Evolutionary conservation across 2,797 vertebrate species (phyloP), one percentile per base, ranked within the genome.

Genomic region (Moxostoma hubbsi): DNA sequence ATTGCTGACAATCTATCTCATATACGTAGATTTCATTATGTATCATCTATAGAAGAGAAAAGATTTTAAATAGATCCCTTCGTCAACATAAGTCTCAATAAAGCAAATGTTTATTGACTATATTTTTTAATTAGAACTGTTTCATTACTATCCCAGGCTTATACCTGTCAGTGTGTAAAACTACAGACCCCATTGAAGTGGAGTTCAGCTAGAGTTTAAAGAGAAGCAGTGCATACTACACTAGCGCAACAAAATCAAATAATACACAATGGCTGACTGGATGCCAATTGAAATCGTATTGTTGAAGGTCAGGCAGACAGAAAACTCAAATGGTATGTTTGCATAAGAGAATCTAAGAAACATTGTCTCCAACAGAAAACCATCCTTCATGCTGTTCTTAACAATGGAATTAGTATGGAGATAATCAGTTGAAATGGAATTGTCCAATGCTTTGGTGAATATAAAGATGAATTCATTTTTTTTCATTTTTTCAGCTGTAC

Each of bases 151-250:
- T 78, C 58, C 12, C 67, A 72, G 59, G 54, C 54, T 43, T 55
- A 67, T 64, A 58, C 51, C 45, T 58, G 79, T 67, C 81, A 73
- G 62, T 73, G 71, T 71, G 75, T 74, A 57, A 57, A 70, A 81
- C 49, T 67, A 58, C 65, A 66, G 77, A 53, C 62, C 75, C 59
- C 62, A 24, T 47, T 49, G 49, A 45, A 12, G 6, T 43, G 12
- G 81, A 55, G 84, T 86, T 85, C 85, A 87, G 76, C 45, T 12
- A 51, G 74, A 82, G 84, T 84, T 83, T 81, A 78, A 68, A 63
- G 66, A 49, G 68, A 81, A 57, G 73, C 46, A 65, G 43, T 4
- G 5, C 69, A 73, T 64, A 57, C 64, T 81, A 53, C 69, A 46
- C 67, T 79, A 79, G 76, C 66, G 36, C 49, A 53, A 12, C n/a